Conservation (phyloP, 2,797 vertebrate genomes). For the Tragopan temminckii region DNA sequence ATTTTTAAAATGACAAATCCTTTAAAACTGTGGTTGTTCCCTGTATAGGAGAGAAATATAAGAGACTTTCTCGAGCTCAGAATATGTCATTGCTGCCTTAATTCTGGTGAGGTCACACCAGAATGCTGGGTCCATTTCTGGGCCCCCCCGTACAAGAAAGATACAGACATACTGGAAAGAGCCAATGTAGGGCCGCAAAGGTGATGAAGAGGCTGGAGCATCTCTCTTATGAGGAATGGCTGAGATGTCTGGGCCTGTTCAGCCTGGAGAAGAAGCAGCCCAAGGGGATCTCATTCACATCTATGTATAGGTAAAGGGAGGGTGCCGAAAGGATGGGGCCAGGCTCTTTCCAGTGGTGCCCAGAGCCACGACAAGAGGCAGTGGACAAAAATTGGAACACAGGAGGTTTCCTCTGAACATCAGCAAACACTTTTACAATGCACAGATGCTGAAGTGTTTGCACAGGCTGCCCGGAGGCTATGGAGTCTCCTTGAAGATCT, state of each 20-base stretch:
- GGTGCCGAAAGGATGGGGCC: neutral
- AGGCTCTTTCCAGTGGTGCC: neutral
- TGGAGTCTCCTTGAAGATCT: neutral
- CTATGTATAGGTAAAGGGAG: neutral
- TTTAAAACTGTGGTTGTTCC: neutral
- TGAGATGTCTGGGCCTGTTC: neutral
- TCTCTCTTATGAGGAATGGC: neutral
- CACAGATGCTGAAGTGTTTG: neutral
- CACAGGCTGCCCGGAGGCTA: neutral
- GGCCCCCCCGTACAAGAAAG: too few relatives aligned
- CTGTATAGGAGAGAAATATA: neutral
- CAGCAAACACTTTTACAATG: neutral
- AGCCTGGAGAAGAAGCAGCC: neutral
- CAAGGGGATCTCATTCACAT: neutral
- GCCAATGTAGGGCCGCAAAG: neutral
- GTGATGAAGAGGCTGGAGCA: neutral
- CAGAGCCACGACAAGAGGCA: neutral
- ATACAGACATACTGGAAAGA: neutral
- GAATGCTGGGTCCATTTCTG: neutral
- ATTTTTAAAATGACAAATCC: neutral
- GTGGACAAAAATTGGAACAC: neutral
- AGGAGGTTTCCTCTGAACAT: neutral
- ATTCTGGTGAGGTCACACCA: neutral
- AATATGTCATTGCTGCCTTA: neutral
- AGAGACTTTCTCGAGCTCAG: conserved; percentile 22